Evolutionary conservation across 1,140 invertebrate species (phyloP), one percentile per base, ranked within the genome.

Genomic region (Caenorhabditis inopinata): DNA sequence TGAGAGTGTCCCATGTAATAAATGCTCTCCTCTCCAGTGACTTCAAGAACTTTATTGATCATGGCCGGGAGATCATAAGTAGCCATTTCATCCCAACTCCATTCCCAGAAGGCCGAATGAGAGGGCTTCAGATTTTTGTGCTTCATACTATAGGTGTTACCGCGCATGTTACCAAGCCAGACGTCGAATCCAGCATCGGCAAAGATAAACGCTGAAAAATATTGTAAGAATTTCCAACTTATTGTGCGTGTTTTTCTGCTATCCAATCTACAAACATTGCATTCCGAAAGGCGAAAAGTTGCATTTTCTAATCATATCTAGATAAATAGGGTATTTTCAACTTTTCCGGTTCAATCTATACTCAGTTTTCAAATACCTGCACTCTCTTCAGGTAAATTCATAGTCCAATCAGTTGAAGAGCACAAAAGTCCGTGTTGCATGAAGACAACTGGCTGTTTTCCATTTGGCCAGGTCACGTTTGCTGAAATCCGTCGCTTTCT

Each of bases 371-470:
- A 80, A 25, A 0, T 87, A 92, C 93, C 93, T 68, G 93, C 87
- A 27, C 90, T 91, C 85, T 91, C 91, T 35, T 91, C 88, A 0
- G 91, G 91, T 14, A 92, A 92, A 80, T 92, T 91, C 6, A 94
- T 89, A 14, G 95, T 89, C 92, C 92, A 95, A 86, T 93, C 93
- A 0, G 92, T 91, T 1, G 93, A 93, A 83, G 93, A 93, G 11
- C 92, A 92, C 0, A 94, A 88, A 12, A 94, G 89, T 0, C 94
- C 94, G 87, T 95, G 94, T 85, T 94, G 93, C 0, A 94, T 86
- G 68, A 87, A 86, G 27, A 86, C 85, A 32, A 85, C 85, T 3
- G 85, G 85, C 46, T 82, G 82, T 18, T 47, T 83, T 27, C 29
- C 35, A 16, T 83, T 78, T 7, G 58, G 58, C 58, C 58, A 68